Conservation (phyloP, 2,797 vertebrate species). For the Scolopax bukidnonensis region DNA sequence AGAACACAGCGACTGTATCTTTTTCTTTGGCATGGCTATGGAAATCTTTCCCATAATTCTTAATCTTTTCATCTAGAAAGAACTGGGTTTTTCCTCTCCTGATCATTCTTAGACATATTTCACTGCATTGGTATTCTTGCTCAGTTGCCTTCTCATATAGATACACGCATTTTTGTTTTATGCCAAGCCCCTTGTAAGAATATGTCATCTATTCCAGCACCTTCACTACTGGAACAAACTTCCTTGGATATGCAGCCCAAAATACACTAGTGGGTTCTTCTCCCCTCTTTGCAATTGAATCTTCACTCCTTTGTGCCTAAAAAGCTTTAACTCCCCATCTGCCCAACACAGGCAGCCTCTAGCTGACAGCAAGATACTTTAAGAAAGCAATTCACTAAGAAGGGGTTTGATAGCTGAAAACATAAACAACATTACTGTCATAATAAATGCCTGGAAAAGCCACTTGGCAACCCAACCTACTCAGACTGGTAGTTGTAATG, state of each 20-base stretch:
- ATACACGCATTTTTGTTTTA: not conserved
- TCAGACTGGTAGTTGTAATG: constrained; percentile 35
- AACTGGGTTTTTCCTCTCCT: not conserved
- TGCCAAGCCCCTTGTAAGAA: not conserved
- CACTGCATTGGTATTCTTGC: not conserved
- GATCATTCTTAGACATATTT: not conserved
- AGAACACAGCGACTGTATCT: not conserved
- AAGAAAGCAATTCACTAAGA: not conserved
- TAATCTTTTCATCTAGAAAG: not conserved
- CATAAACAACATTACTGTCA: constrained; percentile 38
- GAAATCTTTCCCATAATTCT: not conserved
- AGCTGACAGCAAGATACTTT: not conserved
- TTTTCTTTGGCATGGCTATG: not conserved
- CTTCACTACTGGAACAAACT: not conserved
- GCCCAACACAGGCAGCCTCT: not conserved
- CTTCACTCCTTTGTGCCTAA: not conserved
- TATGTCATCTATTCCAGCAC: not conserved
- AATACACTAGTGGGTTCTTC: accelerated
- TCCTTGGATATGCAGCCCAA: not conserved
- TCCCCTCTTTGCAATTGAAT: not conserved
- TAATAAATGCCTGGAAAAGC: constrained; percentile 43
- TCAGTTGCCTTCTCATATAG: not conserved
- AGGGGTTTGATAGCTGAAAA: constrained; percentile 32
- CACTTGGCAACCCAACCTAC: constrained; percentile 7
- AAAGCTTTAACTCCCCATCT: not conserved